phyloP scores from a whole-genome alignment of 2,113 vertebrate species.

The Parus major region DNA sequence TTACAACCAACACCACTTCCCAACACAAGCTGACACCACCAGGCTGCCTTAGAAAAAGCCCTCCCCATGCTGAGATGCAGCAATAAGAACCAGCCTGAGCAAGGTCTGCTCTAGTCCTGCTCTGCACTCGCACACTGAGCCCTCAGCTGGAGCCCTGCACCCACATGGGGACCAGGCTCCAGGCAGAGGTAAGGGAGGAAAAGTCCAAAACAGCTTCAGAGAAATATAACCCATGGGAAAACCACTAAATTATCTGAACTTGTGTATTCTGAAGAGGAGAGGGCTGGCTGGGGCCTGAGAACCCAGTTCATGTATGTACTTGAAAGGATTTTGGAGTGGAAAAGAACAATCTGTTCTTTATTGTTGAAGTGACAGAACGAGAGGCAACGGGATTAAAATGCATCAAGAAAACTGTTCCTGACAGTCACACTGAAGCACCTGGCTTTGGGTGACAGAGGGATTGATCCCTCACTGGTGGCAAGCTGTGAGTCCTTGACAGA shows the following conservation, averaged over 20 bases:
- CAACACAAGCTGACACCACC: neutral
- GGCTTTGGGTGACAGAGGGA: neutral
- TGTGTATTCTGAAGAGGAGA: neutral
- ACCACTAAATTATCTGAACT: neutral
- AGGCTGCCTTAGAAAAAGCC: neutral
- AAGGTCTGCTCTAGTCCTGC: rapidly evolving
- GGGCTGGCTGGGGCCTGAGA: neutral
- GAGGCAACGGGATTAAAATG: neutral
- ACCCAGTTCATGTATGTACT: neutral
- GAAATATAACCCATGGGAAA: neutral
- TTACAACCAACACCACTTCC: neutral
- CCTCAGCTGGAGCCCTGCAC: neutral
- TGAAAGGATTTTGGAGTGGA: neutral
- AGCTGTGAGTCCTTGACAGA: neutral
- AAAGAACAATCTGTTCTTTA: neutral
- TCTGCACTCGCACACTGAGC: neutral
- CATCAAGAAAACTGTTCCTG: neutral
- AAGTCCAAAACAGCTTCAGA: neutral
- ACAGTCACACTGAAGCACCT: neutral
- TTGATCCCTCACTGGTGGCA: neutral
- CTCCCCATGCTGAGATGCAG: neutral
- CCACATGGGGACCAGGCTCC: rapidly evolving
- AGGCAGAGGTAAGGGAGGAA: neutral
- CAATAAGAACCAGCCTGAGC: rapidly evolving
- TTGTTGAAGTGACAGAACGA: neutral